phyloP scores from a whole-genome alignment of 2,113 vertebrate genomes.

The Ptilorrhoa leucosticta region DNA sequence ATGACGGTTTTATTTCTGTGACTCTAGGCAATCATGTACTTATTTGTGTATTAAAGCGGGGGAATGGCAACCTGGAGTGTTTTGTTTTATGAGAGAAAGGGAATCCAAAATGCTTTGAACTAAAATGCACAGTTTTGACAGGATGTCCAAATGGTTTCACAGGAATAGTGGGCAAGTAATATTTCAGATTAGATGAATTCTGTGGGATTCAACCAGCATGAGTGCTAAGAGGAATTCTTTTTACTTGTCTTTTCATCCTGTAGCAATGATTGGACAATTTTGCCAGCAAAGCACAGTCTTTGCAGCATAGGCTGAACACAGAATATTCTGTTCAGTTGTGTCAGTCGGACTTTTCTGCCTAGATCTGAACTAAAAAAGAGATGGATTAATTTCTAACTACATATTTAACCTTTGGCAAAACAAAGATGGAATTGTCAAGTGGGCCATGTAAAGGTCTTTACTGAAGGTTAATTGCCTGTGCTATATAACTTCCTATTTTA shows the following conservation, averaged over 20 bases:
- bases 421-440: neutral
- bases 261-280: neutral
- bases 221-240: neutral
- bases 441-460: neutral
- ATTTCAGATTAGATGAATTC: neutral
- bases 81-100: neutral
- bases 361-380: neutral
- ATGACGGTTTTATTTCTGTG: neutral
- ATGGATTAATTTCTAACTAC: neutral
- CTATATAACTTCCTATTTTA: neutral
- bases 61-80: neutral
- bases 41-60: neutral
- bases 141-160: neutral
- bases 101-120: neutral
- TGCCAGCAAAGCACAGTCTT: neutral
- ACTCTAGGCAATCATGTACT: neutral
- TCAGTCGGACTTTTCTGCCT: neutral
- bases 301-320: neutral
- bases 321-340: neutral
- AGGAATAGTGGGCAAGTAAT: neutral
- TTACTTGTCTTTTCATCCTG: neutral
- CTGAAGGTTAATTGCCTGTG: neutral
- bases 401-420: slow-evolving; percentile 20
- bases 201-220: neutral
- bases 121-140: neutral